A percentile compares a stretch with the other conserved stretches of the same genome.
Evolutionary conservation across 1,140 invertebrate genomes (phyloP).

Genomic region (Achroia grisella): DNA sequence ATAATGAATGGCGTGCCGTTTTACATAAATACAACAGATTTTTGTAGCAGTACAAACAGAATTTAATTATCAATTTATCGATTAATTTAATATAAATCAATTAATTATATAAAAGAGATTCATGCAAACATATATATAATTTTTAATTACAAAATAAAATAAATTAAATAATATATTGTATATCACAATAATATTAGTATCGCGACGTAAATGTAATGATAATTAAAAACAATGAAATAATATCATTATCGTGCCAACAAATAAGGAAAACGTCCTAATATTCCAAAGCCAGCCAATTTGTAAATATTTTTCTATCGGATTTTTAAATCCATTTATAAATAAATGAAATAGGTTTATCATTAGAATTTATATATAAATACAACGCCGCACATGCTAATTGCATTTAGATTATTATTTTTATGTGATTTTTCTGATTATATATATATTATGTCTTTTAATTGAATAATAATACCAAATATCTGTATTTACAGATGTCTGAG

Average conservation of each 20-base stretch:
- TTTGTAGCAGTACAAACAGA: too few species aligned
- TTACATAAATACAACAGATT: too few species aligned
- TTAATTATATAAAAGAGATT: too few species aligned
- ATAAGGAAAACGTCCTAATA: conserved; percentile 20
- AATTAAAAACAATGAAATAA: conserved; percentile 7
- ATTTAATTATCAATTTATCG: too few species aligned
- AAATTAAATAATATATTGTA: not conserved
- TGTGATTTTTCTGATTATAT: not conserved
- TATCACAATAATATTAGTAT: too few species aligned
- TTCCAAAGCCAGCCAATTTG: conserved; percentile 22
- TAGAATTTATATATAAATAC: conserved; percentile 2
- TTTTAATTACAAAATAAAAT: conserved; percentile 1
- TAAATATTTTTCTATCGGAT: conserved; percentile 32
- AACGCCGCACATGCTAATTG: not conserved
- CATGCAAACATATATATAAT: too few species aligned
- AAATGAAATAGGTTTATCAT: conserved; percentile 7
- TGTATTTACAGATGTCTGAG: conserved; percentile 11
- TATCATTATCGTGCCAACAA: conserved; percentile 26
- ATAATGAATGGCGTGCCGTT: too few species aligned
- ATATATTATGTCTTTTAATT: too few species aligned
- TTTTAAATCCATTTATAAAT: conserved; percentile 25
- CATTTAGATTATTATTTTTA: not conserved
- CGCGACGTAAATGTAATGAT: not conserved
- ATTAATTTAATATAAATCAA: too few species aligned
- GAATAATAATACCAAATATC: too few species aligned